Base-by-base conservation (phyloP, 1,140 invertebrate genomes). In the Pristionchus pacificus region DNA sequence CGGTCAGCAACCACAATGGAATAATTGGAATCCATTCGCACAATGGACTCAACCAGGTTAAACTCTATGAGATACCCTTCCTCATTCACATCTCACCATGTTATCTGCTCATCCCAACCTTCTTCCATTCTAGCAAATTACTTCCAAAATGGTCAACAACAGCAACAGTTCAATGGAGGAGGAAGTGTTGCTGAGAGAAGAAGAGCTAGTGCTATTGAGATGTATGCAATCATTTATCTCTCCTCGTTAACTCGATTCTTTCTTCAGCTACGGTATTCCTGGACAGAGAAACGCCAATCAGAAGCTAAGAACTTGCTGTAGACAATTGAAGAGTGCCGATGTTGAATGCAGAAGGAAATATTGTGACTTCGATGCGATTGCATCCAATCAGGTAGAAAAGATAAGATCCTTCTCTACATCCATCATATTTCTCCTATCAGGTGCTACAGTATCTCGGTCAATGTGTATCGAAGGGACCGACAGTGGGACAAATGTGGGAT, bases 301-400 rank as follows among this genome's bases (percentile, higher is more conserved):
- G 33, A 82, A 82, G 59, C 63, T 82, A 13, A 73, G 80, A 62
- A 74, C 72, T 2, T 82, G 80, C 68, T 82, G 80, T 70, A 57
- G 70, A 28, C 77, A 70, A 3, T 63, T 84, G 58, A 74, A 83
- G 38, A 49, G 79, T 27, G 80, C 80, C 27, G 80, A 82, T 63
- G 38, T 64, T 14, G 80, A 82, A 31, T 82, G 80, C 60, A 84
- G 84, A 69, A 60, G 60, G 30, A 61, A 77, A 57, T 82, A 83
- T 49, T 82, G 80, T 65, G 80, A 84, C 68, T 82, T 83, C 49
- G 78, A 73, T 32, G 77, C 80, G 29, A 63, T 82, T 14, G 72
- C 72, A 59, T 76, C 82, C n/a, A 75, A 79, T 65, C 70, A 71
- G 49, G 79, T 79, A 65, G 49, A 60, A n/a, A n/a, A n/a, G n/a